phyloP scores from a whole-genome alignment of 1,140 invertebrate species.

The Macrocentrus cingulum region DNA sequence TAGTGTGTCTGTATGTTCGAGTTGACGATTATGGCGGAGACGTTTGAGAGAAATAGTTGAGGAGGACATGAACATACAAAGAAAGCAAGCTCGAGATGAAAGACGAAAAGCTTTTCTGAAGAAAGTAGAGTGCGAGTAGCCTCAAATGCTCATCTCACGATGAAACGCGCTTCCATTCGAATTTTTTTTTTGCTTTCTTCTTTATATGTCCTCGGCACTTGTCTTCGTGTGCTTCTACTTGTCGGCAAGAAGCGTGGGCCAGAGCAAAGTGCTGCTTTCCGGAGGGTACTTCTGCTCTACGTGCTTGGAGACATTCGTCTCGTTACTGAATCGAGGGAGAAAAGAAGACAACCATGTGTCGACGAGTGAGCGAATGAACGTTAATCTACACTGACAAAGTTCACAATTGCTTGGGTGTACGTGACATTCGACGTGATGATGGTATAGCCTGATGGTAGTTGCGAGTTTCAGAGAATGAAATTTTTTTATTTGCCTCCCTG shows the following conservation, averaged over 20 bases:
- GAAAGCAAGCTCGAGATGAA: background rate
- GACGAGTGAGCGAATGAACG: background rate
- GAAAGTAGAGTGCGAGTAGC: background rate
- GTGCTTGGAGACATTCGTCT: background rate
- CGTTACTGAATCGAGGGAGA: background rate
- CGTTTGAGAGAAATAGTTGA: too few species aligned
- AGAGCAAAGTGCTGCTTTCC: conserved; percentile 8
- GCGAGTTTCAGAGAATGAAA: background rate
- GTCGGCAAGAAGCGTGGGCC: background rate
- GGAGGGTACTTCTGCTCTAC: conserved; percentile 3
- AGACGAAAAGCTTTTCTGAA: conserved; percentile 13
- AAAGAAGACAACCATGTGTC: background rate
- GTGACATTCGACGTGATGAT: background rate
- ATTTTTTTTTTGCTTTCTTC: conserved; percentile 2
- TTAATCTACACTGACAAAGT: conserved; percentile 2
- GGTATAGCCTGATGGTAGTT: background rate
- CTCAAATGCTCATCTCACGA: conserved; percentile 13
- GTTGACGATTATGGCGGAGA: background rate
- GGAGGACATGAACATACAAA: background rate
- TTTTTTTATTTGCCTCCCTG: too few species aligned
- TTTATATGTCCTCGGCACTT: background rate
- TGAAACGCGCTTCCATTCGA: conserved; percentile 14
- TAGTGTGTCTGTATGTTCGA: background rate
- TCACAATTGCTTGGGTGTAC: background rate
- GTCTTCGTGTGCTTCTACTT: background rate